Base-by-base conservation (phyloP, 2,888 invertebrate genomes). In the Entomobrya multifasciata region DNA sequence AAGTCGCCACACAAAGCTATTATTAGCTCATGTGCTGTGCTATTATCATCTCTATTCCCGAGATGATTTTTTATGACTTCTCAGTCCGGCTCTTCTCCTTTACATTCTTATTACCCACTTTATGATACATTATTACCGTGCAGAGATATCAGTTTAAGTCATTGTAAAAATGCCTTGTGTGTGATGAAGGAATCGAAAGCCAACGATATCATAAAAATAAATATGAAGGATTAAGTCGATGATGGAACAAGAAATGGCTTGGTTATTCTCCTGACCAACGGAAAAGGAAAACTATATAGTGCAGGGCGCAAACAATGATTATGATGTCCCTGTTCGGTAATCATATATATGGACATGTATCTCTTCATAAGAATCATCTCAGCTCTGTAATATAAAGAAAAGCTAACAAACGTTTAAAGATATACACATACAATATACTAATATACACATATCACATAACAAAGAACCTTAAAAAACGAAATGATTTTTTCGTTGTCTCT, bases 11-110 rank as follows among this genome's bases (percentile, higher is more conserved):
- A 36, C 44, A 57, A 70, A 60, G 74, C 72, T 82, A 74, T 82
- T 74, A 82, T 82, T 74, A 82, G 70, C 49, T 60, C 67, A 57
- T 74, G 57, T 82, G 52, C 74, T 74, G 57, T 82, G 52, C 74
- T 70, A 80, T 80, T 67, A 76, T 72, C 72, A 3, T 65, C n/a
- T 13, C 30, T 13, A 62, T 22, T 76, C 27, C 65, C 60, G 4
- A 67, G 67, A 49, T 57, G 30, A 72, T 25, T 57, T 72, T 81
- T 55, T 81, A 52, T 20, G 81, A 60, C 36, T 72, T 30, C 72
- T 11, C 74, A 30, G 55, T 52, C 30, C 36, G 20, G 36, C 13
- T 30, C 74, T 74, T 52, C 55, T 20, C 55, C 30, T 11, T 8
- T 52, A 49, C 30, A n/a, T 52, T 55, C 74, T 74, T 49, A 82